Evolutionary conservation across 30 jellyfish, hydroid and myxozoan genomes (phyloP), one percentile per base, ranked within the genome.

Genomic region (Rhopilema esculentum): DNA sequence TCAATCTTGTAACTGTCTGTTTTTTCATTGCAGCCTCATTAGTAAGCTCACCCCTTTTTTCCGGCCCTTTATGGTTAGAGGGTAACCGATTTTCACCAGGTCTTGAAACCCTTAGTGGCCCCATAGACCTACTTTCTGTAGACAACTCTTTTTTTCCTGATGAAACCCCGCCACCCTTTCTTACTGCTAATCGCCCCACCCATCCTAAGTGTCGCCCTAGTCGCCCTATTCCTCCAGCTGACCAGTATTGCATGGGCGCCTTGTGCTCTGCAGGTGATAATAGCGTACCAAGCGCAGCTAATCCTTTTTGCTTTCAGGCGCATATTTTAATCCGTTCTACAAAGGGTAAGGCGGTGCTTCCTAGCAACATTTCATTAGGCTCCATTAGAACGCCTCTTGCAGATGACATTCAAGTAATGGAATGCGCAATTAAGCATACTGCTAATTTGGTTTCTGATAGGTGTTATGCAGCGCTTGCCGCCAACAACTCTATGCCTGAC

Each of bases 51-150:
- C 51, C 80, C 19, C 28, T 12, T 74, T 30, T 18, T 74, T 33
- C 85, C 22, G 73, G 15, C 24, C 24, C 74, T 19, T 19, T 76
- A 4, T 76, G 87, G 87, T 49, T 76, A 50, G 87, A 76, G 75
- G 87, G 75, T 30, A 76, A 0, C 50, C 87, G 50, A 27, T 50
- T 76, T 49, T 76, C 75, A 49, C 87, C 75, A 31, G 79, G 88
- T 16, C 61, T 78, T 15, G 22, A 78, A 27, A 78, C 88, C 88
- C 27, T 78, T 33, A 76, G 76, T 76, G 87, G 75, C 67, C 77
- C 77, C 51, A 50, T 76, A 4, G 15, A 78, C n/a, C n/a, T n/a
- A n/a, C n/a, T n/a, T n/a, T n/a, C n/a, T n/a, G n/a, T n/a, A n/a
- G n/a, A 6, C 28, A 15, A 27, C 77, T 21, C 0, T 15, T 21